Base-by-base conservation (phyloP, 2,113 vertebrate species). In the Melanocharis versteri region DNA sequence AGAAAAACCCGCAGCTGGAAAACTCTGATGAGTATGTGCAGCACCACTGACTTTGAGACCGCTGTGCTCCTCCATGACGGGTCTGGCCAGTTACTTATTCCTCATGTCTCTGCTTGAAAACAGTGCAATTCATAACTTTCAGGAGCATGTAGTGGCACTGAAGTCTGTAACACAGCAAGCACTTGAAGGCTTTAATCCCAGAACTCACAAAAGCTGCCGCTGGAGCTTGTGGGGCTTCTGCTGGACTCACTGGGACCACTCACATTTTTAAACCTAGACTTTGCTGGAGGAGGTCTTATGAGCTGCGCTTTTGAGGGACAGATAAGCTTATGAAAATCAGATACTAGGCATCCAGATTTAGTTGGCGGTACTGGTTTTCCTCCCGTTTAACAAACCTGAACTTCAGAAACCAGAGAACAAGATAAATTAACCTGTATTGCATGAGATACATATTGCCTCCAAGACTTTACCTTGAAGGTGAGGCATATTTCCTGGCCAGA, bases 1-100 rank as follows among this genome's bases (percentile, higher is more conserved):
- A 62, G 30, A 85, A 33, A 33, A 78, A 53, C 14, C 16, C 0
- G 0, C 1, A 4, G 8, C 7, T 9, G 1, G 13, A 47, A 62
- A 78, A 82, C 11, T 62, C 47, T 39, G 72, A 70, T 53, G 39
- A 61, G 39, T 37, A 28, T 13, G 6, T 42, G 15, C 9, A 11
- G 14, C 37, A 47, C 18, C 30, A 30, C 4, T 51, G 48, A 54
- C 17, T 45, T 53, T 26, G 30, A 76, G 51, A 70, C 27, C 44
- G 23, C 28, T 2, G 1, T 57, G 26, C 12, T 76, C n/a, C 31
- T 76, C 48, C 28, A 4, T 23, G n/a, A 50, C 19, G 44, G 27
- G 2, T 60, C 66, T 83, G 82, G 23, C 10, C 53, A 66, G 31
- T 15, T 22, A 37, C 13, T 45, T 66, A 16, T 56, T 92, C 26